A percentile compares a stretch with the other conserved stretches of the same genome.
phyloP scores from a whole-genome alignment of 2,113 vertebrate genomes.

The Sigmodon hispidus region DNA sequence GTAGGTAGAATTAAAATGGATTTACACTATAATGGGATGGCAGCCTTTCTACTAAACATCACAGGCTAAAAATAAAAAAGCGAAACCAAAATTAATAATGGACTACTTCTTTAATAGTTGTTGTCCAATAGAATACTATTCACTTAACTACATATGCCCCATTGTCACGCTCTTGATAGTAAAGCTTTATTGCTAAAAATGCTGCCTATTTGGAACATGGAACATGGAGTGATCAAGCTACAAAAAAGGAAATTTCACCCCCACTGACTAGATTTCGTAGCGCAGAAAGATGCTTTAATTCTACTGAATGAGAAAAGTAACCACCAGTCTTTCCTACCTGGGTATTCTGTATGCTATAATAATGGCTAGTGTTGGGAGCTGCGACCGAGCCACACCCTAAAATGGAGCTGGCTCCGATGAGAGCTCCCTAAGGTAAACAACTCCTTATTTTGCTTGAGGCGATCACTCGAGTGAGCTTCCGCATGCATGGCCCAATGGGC shows the following conservation, averaged over 20 bases:
- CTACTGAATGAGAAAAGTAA: neutral
- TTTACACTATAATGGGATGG: neutral
- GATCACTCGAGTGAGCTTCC: no score
- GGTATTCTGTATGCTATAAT: neutral
- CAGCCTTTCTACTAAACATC: neutral
- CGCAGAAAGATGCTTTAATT: neutral
- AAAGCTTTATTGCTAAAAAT: neutral
- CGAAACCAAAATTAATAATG: neutral
- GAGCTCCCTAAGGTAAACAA: no score
- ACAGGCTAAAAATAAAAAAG: neutral
- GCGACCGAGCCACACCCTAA: no score
- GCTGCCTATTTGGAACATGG: neutral
- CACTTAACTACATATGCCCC: neutral
- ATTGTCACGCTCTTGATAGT: neutral
- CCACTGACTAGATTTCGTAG: neutral
- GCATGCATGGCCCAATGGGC: no score
- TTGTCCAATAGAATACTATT: neutral
- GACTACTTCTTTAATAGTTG: neutral
- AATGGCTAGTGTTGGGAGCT: no score
- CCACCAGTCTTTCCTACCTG: neutral
- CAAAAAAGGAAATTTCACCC: neutral
- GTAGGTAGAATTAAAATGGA: no score
- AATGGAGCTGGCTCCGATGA: no score
- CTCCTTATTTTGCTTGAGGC: no score
- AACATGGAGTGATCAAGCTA: neutral